These are phyloP conservation scores for Chloromyia formosa DNA, from an alignment of 2,888 invertebrate species.

Conservation along the genomic window DNA sequence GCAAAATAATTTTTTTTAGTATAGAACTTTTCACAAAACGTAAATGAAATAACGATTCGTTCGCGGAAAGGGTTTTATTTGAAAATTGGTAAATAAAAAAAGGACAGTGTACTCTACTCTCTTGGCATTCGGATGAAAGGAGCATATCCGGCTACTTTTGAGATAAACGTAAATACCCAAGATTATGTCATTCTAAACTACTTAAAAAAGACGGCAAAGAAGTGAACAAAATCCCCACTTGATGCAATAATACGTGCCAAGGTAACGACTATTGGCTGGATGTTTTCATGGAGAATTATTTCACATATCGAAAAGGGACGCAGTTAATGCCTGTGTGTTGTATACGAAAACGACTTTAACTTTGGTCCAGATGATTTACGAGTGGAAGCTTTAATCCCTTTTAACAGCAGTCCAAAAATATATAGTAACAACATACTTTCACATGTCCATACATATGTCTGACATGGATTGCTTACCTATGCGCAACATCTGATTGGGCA, in stretches of 20 bases:
- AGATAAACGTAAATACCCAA: too few species aligned
- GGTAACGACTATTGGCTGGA: not conserved
- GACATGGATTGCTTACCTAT: conserved; percentile 18
- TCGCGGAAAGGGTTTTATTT: too few species aligned
- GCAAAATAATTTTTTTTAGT: too few species aligned
- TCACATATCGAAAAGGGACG: not conserved
- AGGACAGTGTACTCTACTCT: too few species aligned
- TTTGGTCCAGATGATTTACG: not conserved
- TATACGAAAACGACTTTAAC: conserved; percentile 11
- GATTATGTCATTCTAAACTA: too few species aligned
- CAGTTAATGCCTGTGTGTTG: not conserved
- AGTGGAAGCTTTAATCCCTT: conserved; percentile 10
- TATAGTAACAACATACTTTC: too few species aligned
- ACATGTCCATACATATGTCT: conserved; percentile 2
- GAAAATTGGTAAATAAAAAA: too few species aligned
- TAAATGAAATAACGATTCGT: too few species aligned
- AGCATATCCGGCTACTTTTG: too few species aligned
- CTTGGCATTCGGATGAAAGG: too few species aligned
- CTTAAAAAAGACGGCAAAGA: too few species aligned
- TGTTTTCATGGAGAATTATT: not conserved
- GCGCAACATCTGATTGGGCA: conserved; percentile 33
- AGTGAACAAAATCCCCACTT: not conserved
- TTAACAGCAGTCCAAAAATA: not conserved
- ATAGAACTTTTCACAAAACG: too few species aligned
- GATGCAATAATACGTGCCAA: not conserved